Percentiles rank a stretch among this genome's conserved stretches.
phyloP scores from a whole-genome alignment of 2,888 invertebrate species.

The Formica aserva region DNA sequence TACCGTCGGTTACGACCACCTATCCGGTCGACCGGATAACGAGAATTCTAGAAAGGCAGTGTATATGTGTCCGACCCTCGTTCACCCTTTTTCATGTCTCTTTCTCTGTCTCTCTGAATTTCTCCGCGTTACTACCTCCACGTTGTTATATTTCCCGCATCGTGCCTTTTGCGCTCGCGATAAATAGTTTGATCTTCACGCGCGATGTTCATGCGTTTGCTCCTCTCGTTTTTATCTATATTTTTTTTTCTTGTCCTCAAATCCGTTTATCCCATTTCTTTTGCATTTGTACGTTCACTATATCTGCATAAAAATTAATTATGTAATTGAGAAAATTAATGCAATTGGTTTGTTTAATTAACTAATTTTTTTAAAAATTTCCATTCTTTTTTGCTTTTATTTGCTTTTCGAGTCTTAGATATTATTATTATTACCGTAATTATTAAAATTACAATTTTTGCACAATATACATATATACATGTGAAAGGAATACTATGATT shows the following conservation, averaged over 20 bases:
- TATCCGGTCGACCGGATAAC: slow-evolving; percentile 70
- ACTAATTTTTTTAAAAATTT: slow-evolving; percentile 14
- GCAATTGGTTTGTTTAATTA: not conserved
- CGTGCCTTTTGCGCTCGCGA: slow-evolving; percentile 25
- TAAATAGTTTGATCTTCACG: slow-evolving; percentile 49
- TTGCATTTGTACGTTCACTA: not conserved
- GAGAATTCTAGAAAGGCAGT: slow-evolving; percentile 69
- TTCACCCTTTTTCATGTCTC: slow-evolving; percentile 33
- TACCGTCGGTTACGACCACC: slow-evolving; percentile 68
- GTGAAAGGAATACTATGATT: not conserved
- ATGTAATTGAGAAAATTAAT: not conserved
- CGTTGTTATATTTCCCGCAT: slow-evolving; percentile 37
- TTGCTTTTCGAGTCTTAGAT: not conserved
- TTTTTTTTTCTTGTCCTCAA: not conserved
- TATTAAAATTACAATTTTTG: not conserved
- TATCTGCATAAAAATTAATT: slow-evolving; percentile 22
- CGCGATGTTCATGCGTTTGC: slow-evolving; percentile 11
- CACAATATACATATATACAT: not conserved
- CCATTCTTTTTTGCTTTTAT: not conserved
- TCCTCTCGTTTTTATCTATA: slow-evolving; percentile 1
- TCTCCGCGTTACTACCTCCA: slow-evolving; percentile 30
- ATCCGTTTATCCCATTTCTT: not conserved
- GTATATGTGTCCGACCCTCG: slow-evolving; percentile 47
- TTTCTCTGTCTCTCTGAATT: slow-evolving; percentile 32
- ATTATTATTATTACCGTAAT: not conserved